These are phyloP conservation scores for Pilophorus perplexus DNA, from an alignment of 2,888 invertebrate genomes.

Conservation along the genomic window DNA sequence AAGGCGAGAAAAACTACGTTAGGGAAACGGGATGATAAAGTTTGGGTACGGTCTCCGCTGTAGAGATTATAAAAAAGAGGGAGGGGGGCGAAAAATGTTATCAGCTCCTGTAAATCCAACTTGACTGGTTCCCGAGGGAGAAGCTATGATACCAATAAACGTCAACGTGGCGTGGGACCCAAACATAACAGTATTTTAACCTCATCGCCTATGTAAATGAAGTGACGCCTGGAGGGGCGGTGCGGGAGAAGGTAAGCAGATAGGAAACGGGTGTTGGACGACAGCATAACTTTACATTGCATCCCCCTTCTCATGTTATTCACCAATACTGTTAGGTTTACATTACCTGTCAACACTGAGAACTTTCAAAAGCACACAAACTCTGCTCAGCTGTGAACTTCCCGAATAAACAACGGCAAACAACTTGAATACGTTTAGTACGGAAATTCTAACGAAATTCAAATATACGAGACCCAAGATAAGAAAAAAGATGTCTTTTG, in stretches of 20 bases:
- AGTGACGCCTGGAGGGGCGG: conserved; percentile 29
- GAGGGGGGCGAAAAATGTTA: conserved; percentile 22
- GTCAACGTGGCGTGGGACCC: conserved; percentile 36
- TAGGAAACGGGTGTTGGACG: background rate
- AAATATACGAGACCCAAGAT: no score
- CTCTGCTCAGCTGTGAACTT: no score
- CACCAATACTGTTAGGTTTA: no score
- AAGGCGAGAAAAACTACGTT: conserved; percentile 15
- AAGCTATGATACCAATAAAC: conserved; percentile 40
- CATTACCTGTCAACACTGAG: no score
- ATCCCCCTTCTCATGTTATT: no score
- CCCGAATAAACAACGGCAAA: no score
- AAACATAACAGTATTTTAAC: conserved; percentile 40
- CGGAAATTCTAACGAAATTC: no score
- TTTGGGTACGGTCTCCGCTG: conserved; percentile 3
- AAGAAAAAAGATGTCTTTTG: no score
- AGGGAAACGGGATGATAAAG: conserved; percentile 33
- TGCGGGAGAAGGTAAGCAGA: background rate
- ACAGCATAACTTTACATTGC: no score
- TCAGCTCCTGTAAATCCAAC: conserved; percentile 37
- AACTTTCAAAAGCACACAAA: no score
- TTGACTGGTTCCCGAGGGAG: conserved; percentile 37
- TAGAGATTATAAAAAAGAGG: conserved; percentile 27
- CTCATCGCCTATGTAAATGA: conserved; percentile 39
- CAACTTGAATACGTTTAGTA: no score